Evolutionary conservation across 2,888 invertebrate species (phyloP).

Genomic region (Amiota mariae): DNA sequence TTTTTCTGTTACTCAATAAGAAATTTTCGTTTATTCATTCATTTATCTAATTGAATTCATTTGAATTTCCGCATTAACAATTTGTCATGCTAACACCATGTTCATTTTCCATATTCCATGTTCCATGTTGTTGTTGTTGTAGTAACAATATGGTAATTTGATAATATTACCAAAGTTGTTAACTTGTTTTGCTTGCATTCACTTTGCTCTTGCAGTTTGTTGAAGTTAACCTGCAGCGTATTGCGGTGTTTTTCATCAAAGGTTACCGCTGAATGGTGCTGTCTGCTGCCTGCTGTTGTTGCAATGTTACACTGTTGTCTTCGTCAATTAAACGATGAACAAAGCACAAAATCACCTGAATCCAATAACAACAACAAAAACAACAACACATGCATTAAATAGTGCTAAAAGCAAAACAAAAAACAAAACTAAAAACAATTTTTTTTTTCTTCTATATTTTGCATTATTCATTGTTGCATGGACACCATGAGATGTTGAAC

Average conservation of each 20-base stretch:
- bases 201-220: no score
- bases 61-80: conserved; percentile 10
- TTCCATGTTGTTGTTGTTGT: neutral
- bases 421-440: neutral
- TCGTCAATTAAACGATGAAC: neutral
- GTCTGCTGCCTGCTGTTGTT: neutral
- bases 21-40: neutral
- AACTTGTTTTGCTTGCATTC: neutral
- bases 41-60: neutral
- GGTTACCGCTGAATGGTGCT: neutral
- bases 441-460: neutral
- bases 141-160: neutral
- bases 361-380: neutral
- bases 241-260: no score
- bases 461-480: neutral
- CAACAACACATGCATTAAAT: neutral
- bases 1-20: neutral
- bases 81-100: conserved; percentile 14
- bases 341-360: conserved; percentile 1
- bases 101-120: no score
- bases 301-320: neutral
- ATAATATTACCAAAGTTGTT: neutral
- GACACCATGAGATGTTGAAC: neutral
- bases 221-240: no score
- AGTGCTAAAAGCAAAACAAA: neutral